phyloP scores from a whole-genome alignment of 2,113 vertebrate species.

The Scalopus aquaticus region DNA sequence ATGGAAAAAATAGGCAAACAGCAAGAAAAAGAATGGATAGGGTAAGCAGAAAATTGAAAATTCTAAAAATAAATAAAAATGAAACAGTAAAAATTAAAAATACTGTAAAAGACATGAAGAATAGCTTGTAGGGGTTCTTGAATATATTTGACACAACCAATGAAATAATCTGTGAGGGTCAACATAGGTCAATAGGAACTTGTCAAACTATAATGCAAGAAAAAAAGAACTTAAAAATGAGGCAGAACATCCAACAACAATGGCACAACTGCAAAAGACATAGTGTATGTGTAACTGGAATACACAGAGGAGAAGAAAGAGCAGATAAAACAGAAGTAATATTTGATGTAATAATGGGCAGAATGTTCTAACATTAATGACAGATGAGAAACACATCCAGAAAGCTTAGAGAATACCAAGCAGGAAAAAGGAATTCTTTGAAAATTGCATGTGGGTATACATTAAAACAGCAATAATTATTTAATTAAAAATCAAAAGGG shows the following conservation, averaged over 20 bases:
- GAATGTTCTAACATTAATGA: not conserved
- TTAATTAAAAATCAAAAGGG: not conserved
- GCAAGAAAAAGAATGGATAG: not conserved
- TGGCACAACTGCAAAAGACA: not conserved
- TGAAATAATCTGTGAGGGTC: not conserved
- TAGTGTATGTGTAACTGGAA: not conserved
- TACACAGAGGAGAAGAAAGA: not conserved
- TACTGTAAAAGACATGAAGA: not conserved
- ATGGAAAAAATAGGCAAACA: not conserved
- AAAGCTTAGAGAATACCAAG: not conserved
- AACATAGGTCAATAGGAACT: not conserved
- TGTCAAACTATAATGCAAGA: not conserved
- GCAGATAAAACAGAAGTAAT: not conserved
- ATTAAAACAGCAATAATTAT: not conserved
- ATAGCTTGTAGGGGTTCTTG: no score
- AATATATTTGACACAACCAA: not conserved
- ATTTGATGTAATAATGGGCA: not conserved
- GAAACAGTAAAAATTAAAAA: not conserved
- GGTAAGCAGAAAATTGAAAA: not conserved
- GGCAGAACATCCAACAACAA: not conserved
- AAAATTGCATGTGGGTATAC: not conserved
- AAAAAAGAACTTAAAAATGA: not conserved
- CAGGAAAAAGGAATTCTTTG: not conserved
- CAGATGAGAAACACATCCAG: not conserved
- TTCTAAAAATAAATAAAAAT: not conserved